Evolutionary conservation across 23 tunicate genomes (phyloP).

Genomic region (Clavelina lepadiformis): DNA sequence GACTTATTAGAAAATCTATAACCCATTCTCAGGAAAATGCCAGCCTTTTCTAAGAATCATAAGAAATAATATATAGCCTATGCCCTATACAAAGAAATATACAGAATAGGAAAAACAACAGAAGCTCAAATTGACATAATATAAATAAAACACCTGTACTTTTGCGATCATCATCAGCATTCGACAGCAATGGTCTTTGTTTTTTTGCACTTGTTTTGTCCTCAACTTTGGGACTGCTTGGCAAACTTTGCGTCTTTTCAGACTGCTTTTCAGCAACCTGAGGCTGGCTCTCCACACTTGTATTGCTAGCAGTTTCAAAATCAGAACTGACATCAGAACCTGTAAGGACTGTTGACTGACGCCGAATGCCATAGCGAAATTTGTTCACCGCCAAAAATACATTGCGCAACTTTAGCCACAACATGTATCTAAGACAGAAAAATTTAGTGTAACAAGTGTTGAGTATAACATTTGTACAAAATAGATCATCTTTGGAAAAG

Average conservation of each 20-base stretch:
- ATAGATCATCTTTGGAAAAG: background rate
- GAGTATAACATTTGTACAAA: background rate
- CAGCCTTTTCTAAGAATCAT: too few species aligned
- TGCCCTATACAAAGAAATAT: too few species aligned
- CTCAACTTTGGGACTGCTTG: background rate
- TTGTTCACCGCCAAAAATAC: constrained; percentile 51
- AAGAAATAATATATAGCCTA: too few species aligned
- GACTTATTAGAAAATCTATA: too few species aligned
- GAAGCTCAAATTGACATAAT: too few species aligned
- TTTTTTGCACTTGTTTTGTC: background rate
- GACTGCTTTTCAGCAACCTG: background rate
- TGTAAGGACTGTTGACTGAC: background rate
- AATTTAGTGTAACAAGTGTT: background rate
- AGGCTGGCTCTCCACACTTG: constrained; percentile 12
- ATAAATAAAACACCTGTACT: constrained; percentile 21
- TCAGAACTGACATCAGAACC: constrained; percentile 24
- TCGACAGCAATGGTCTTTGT: background rate
- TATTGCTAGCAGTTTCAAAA: constrained; percentile 18
- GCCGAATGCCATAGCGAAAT: constrained; percentile 32
- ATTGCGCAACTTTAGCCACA: constrained; percentile 83
- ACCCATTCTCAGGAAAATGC: too few species aligned
- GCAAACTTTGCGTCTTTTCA: background rate
- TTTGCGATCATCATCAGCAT: constrained; percentile 5
- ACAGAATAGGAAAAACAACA: too few species aligned
- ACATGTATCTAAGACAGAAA: constrained; percentile 56